Evolutionary conservation across 2,888 invertebrate species (phyloP).

Genomic region (Galeruca laticollis): DNA sequence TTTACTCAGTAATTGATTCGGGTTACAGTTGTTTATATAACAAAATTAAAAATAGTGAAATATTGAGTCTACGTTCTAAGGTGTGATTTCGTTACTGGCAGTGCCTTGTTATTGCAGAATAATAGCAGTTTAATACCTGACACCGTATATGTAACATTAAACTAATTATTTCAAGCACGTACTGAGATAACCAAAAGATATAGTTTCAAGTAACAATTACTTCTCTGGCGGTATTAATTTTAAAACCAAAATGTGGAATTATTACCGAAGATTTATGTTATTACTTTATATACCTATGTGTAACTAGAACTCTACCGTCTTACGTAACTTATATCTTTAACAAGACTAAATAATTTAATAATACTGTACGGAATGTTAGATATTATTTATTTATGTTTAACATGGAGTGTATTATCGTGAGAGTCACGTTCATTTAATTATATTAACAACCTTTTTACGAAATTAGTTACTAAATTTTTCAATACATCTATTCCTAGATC

Average conservation of each 20-base stretch:
- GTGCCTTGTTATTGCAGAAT: neutral
- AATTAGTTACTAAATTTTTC: too few relatives aligned
- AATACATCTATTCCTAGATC: too few relatives aligned
- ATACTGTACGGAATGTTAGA: slow-evolving; percentile 3
- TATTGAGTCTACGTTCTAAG: too few relatives aligned
- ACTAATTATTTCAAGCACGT: slow-evolving; percentile 1
- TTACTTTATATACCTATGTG: slow-evolving; percentile 16
- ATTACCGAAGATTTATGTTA: neutral
- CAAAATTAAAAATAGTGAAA: too few relatives aligned
- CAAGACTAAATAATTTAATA: slow-evolving; percentile 19
- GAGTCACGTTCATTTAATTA: neutral
- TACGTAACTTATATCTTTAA: slow-evolving; percentile 25
- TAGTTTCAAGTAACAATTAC: neutral
- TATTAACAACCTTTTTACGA: neutral
- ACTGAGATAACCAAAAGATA: neutral
- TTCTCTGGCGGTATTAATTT: neutral
- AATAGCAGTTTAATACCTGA: neutral
- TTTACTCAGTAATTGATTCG: too few relatives aligned
- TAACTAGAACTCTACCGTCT: slow-evolving; percentile 25
- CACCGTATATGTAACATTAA: neutral
- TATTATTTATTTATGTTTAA: slow-evolving; percentile 5
- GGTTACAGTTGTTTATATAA: too few relatives aligned
- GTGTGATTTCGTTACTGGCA: too few relatives aligned
- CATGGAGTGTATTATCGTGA: too few relatives aligned
- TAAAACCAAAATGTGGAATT: neutral